Conservation (phyloP, 2,797 vertebrate genomes). For the Oreortyx pictus region DNA sequence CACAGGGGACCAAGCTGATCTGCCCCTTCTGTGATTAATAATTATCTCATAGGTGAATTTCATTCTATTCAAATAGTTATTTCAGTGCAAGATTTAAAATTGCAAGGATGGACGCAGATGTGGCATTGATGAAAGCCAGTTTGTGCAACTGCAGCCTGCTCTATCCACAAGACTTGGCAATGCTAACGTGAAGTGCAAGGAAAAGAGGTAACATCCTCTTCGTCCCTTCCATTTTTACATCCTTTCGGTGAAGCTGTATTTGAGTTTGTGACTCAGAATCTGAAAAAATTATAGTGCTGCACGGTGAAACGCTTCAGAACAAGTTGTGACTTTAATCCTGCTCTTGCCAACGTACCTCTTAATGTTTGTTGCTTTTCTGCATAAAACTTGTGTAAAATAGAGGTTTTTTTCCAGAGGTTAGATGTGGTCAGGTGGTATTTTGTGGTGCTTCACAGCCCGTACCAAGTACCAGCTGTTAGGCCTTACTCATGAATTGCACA, state of each 20-base stretch:
- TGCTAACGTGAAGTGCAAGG: background rate
- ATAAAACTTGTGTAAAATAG: background rate
- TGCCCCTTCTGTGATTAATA: background rate
- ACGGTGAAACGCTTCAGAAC: background rate
- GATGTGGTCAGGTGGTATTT: background rate
- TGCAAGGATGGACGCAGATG: background rate
- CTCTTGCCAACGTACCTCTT: background rate
- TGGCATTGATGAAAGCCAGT: background rate
- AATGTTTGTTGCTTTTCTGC: background rate
- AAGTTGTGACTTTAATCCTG: background rate
- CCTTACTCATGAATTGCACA: background rate
- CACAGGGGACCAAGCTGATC: background rate
- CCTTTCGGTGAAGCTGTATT: background rate
- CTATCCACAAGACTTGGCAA: background rate
- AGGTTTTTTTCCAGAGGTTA: background rate
- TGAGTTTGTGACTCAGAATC: background rate
- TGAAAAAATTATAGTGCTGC: background rate
- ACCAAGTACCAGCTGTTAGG: background rate
- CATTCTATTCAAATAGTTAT: background rate
- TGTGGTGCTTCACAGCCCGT: background rate
- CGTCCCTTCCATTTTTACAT: background rate
- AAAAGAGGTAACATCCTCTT: background rate
- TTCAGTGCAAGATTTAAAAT: constrained; percentile 11
- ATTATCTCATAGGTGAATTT: constrained; percentile 16
- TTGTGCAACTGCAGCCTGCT: background rate